Base-by-base conservation (phyloP, 2,888 invertebrate genomes). In the Drosophila borealis region DNA sequence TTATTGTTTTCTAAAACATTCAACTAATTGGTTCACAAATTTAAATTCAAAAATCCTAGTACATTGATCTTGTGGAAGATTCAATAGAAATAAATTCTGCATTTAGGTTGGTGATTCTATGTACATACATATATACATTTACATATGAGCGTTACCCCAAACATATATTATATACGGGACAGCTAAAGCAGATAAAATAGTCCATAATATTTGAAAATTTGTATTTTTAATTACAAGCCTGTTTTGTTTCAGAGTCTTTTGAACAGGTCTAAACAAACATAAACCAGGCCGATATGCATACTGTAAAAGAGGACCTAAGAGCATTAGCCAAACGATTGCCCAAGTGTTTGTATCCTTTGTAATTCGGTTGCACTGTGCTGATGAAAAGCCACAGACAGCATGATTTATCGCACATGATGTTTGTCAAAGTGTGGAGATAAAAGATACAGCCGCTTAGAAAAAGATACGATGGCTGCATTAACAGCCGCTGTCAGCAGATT, bases 331-430 rank as follows among this genome's bases (percentile, higher is more conserved):
- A 48, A 62, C 54, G 51, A 45, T 45, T 53, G 53, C 11, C n/a
- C 53, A 17, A 21, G 10, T 17, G 17, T 60, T 39, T 39, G 37
- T 55, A 54, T 78, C 75, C 66, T 66, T 61, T 60, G 42, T 21
- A 14, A 11, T 21, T 41, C 37, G 39, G 53, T 56, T 37, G 48
- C 11, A 48, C 45, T 19, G 17, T 42, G 67, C 2, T 56, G 75
- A 61, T 74, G 72, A 74, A 69, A 69, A 45, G 70, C 56, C 48
- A 49, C 39, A 62, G 82, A 62, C 71, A 70, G 63, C 66, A 65
- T 49, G 88, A 81, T 84, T 84, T 78, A 84, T 81, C 75, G 75
- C 75, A 64, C 78, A 67, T 74, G 81, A 70, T 68, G 72, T 82
- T 73, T 82, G 77, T 81, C 71, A 78, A 75, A 63, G 64, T 62